Conservation (phyloP, 2,797 vertebrate genomes). For the Cottoperca gobio region DNA sequence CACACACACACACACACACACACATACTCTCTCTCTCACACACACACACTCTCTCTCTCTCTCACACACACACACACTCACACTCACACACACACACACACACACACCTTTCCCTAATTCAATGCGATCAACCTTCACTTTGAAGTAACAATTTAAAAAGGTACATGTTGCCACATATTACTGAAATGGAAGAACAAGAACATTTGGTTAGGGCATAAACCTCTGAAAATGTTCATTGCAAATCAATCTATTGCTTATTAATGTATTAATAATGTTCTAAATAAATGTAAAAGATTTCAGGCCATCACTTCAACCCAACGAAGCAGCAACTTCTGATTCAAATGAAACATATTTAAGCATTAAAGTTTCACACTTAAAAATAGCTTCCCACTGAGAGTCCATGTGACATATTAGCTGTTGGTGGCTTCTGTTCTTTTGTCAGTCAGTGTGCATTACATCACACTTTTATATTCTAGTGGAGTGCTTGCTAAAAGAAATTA, state of each 20-base stretch:
- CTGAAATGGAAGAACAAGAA: not conserved
- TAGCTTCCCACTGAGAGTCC: no score
- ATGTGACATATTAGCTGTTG: no score
- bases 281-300: not conserved
- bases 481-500: no score
- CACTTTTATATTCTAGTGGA: no score
- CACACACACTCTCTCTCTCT: no score
- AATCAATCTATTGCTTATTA: not conserved
- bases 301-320: not conserved
- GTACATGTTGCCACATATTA: not conserved
- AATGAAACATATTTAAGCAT: not conserved
- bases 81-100: not conserved
- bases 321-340: not conserved
- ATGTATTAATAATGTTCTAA: not conserved
- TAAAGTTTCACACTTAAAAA: not conserved
- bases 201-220: not conserved
- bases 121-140: not conserved
- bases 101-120: conserved; percentile 9
- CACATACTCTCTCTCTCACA: no score
- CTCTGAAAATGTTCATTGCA: not conserved
- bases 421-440: no score
- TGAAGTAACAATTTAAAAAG: not conserved
- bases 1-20: conserved; percentile 10
- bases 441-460: no score
- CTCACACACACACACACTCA: no score